These are phyloP conservation scores for Lamprotornis superbus DNA, from an alignment of 2,113 vertebrate genomes.

Conservation along the genomic window DNA sequence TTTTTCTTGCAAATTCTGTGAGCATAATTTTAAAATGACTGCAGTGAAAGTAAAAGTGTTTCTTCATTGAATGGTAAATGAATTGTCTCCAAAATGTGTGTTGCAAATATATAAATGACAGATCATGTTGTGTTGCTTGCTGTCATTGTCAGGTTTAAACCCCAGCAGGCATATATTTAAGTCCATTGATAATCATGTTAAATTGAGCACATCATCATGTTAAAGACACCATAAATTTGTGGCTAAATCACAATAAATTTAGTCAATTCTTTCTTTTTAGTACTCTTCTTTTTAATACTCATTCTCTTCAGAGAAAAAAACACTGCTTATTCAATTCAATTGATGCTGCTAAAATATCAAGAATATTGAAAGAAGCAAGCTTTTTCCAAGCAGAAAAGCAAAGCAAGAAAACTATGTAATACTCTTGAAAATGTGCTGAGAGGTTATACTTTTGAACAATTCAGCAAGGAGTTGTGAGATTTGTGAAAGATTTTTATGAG, in stretches of 20 bases:
- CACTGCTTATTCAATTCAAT: background rate
- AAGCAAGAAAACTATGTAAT: background rate
- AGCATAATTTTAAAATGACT: background rate
- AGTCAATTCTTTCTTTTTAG: background rate
- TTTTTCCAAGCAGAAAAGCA: conserved; percentile 38
- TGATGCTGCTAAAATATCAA: background rate
- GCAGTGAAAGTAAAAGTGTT: background rate
- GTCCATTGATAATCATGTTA: background rate
- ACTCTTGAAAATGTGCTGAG: background rate
- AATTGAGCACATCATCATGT: background rate
- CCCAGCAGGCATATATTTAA: background rate
- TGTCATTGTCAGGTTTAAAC: background rate
- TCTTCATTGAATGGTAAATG: background rate
- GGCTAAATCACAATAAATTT: background rate
- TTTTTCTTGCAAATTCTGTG: background rate
- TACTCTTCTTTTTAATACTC: background rate
- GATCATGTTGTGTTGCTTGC: background rate
- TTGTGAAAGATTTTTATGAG: background rate
- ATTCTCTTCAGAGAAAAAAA: background rate
- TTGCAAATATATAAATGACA: background rate
- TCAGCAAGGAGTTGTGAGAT: background rate
- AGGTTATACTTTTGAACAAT: conserved; percentile 11
- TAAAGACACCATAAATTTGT: background rate
- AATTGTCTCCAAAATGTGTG: background rate
- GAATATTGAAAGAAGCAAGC: conserved; percentile 20